Base-by-base conservation (phyloP, 2,888 invertebrate genomes). In the Drosophila kanekoi region DNA sequence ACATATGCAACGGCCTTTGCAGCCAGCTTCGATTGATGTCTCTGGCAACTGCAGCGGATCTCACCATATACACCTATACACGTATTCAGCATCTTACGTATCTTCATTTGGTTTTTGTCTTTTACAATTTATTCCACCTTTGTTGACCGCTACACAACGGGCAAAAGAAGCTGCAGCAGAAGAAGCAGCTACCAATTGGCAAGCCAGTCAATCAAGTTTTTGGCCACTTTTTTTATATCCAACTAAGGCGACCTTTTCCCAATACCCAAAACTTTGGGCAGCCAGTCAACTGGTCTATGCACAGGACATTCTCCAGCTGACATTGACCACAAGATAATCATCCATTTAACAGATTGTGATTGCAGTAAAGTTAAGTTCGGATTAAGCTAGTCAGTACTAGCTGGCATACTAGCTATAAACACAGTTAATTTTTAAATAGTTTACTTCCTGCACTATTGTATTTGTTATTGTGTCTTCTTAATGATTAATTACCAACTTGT, bases 1-100 rank as follows among this genome's bases (percentile, higher is more conserved):
- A 80, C 85, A 87, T 85, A 87, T 85, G 71, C 85, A 82, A 73
- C 85, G 87, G 87, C 85, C 85, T 85, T 84, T 85, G 71, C 61
- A 72, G 54, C 56, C 33, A 47, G 35, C 53, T 59, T 67, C 77
- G 86, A 79, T 84, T 85, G 84, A 87, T 87, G 73, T 79, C 64
- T 68, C 59, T 71, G 23, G 59, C 49, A 65, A 58, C 49, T 47
- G 61, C 51, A 60, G 51, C 51, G 28, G 28, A 28, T 28, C 28
- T 8, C 28, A 0, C 8, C 38, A 23, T 43, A n/a, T 10, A 53
- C 28, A 41, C 41, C 10, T 32, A n/a, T 18, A 32, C 11, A 35
- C 10, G 43, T 33, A 20, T 54, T 44, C 33, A 45, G 33, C 33
- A 35, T 35, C 35, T 41, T 23, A 10, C 13, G 47, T 37, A 47